Evolutionary conservation across 2,113 vertebrate genomes (phyloP).

Genomic region (Sterrhoptilus dennistouni): DNA sequence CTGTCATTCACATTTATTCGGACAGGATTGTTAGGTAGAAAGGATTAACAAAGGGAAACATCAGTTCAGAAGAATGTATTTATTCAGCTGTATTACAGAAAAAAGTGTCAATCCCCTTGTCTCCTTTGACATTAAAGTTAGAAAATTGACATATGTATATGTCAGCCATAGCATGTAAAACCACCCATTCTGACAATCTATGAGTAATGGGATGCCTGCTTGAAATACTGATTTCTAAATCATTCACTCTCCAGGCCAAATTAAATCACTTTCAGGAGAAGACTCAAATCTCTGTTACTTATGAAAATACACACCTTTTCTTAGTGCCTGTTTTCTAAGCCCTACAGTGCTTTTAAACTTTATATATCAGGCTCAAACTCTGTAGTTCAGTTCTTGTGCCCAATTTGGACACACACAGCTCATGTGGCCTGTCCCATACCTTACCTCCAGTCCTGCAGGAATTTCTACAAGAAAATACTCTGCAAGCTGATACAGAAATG

Average conservation of each 20-base stretch:
- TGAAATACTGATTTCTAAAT: neutral
- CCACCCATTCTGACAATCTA: rapidly evolving
- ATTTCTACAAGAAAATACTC: neutral
- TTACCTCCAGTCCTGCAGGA: neutral
- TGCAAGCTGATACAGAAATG: neutral
- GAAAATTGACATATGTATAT: neutral
- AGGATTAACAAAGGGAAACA: neutral
- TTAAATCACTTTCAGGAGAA: neutral
- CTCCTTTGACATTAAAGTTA: neutral
- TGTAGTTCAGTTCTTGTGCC: neutral
- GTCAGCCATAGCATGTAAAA: neutral
- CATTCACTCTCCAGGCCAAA: neutral
- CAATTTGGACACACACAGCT: rapidly evolving
- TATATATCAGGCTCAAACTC: neutral
- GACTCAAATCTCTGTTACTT: neutral
- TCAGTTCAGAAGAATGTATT: neutral
- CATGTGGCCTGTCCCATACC: neutral
- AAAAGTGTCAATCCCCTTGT: neutral
- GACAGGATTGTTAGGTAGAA: neutral
- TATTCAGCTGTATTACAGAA: neutral
- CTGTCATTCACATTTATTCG: neutral
- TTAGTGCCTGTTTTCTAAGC: neutral
- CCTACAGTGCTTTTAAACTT: neutral
- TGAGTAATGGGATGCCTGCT: neutral
- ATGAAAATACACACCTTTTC: neutral